Evolutionary conservation across 1,140 invertebrate genomes (phyloP), one percentile per base, ranked within the genome.

Genomic region (Nasonia longicornis): DNA sequence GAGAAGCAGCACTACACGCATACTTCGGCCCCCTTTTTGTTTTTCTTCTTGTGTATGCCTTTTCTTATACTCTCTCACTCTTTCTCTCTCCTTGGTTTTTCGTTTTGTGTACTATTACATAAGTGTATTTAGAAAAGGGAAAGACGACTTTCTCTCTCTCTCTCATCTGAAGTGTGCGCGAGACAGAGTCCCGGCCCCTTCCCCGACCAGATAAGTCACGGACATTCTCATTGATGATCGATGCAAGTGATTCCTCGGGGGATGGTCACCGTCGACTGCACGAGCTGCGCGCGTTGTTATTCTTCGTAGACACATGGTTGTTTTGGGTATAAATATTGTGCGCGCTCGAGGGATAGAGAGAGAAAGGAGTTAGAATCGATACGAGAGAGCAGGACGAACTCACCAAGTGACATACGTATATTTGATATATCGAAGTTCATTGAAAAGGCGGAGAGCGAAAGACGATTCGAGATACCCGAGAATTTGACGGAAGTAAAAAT

Each of bases 1-100:
- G 52, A 58, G 52, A 58, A 58, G 52, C 26, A 58, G 52, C 26
- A 10, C 87, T 88, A 79, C 52, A 84, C 86, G 81, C 83, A 88
- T 87, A 85, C 88, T 87, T 78, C 75, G 71, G 26, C 66, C 48
- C 78, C 66, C 73, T 82, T 83, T 84, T 85, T 83, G 80, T 84
- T 85, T 85, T 83, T 84, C 29, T 80, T 74, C 12, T 66, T 42
- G 52, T 72, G 4, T 35, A 20, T 73, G 63, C 38, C n/a, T 64
- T 42, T 66, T 22, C 26, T 73, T 58, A 26, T 73, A 26, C 66
- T 11, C 64, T 29, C 72, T 66, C 69, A 20, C 22, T 52, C 20
- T 26, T 35, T 26, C 45, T 77, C n/a, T 26, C 35, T 75, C 31
- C 45, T 48, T 48, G 52, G 52, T 20, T 58, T 58, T 20, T 16